Conservation (phyloP, 1,140 invertebrate genomes). For the Radopholus similis region DNA sequence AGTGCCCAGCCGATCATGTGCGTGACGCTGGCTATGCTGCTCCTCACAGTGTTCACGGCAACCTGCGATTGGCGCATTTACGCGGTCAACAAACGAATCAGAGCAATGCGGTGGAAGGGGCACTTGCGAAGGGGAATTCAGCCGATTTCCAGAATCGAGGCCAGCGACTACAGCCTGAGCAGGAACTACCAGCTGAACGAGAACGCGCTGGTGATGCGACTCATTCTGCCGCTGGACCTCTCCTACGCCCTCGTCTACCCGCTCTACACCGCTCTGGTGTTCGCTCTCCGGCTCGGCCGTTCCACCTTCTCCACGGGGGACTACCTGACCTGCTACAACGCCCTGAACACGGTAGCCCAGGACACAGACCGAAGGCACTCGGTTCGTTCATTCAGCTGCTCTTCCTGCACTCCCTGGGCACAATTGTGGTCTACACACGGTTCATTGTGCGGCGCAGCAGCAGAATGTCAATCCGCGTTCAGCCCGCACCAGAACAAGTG, state of each 20-base stretch:
- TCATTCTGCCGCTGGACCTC: conserved; percentile 8
- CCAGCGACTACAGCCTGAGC: background rate
- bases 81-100: background rate
- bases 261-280: background rate
- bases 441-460: background rate
- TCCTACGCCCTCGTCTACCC: conserved; percentile 8
- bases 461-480: background rate
- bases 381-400: background rate
- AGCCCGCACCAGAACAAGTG: background rate
- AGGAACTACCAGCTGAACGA: conserved; percentile 6
- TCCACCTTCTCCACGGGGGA: background rate
- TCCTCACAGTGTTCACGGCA: background rate
- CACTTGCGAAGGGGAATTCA: no score
- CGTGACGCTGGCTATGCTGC: background rate
- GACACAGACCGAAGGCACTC: background rate
- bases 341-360: background rate
- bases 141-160: background rate
- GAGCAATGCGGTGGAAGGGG: no score
- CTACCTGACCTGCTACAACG: background rate
- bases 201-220: conserved; percentile 6
- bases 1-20: background rate
- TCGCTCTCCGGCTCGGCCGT: background rate
- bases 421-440: conserved; percentile 1
- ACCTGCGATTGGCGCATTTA: conserved; percentile 4
- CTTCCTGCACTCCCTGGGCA: background rate